Conservation (phyloP, 1,140 invertebrate species). For the Rhynchophorus ferrugineus region DNA sequence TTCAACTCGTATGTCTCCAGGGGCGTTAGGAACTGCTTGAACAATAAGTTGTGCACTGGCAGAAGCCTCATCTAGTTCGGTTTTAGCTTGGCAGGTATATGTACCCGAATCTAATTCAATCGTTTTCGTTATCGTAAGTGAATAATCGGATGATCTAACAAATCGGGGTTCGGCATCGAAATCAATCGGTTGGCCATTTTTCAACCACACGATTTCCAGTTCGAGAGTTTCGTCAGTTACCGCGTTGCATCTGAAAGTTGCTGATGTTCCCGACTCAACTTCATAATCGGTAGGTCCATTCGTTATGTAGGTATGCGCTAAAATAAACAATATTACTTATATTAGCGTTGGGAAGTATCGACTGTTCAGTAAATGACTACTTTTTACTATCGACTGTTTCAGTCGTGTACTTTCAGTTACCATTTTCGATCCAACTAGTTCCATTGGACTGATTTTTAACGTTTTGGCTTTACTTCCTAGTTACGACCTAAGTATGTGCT, state of each 20-base stretch:
- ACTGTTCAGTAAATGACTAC: no score
- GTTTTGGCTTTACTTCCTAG: no score
- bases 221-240: slow-evolving; percentile 72
- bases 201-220: slow-evolving; percentile 81
- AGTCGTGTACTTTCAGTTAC: no score
- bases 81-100: slow-evolving; percentile 93
- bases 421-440: no score
- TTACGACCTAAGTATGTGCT: no score
- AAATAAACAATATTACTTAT: slow-evolving; percentile 8
- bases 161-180: slow-evolving; percentile 80
- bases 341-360: no score
- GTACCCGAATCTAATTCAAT: slow-evolving; percentile 88
- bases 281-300: slow-evolving; percentile 84
- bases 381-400: no score
- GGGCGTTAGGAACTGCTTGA: slow-evolving; percentile 88
- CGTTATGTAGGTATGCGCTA: slow-evolving; percentile 72
- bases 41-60: slow-evolving; percentile 85
- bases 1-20: slow-evolving; percentile 49
- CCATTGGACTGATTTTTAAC: no score
- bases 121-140: slow-evolving; percentile 88
- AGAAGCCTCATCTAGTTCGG: slow-evolving; percentile 75
- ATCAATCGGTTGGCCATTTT: slow-evolving; percentile 78
- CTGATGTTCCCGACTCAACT: slow-evolving; percentile 77
- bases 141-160: slow-evolving; percentile 78
- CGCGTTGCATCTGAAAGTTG: slow-evolving; percentile 91